Percentiles rank a stretch among this genome's conserved stretches.
phyloP scores from a whole-genome alignment of 2,113 vertebrate genomes.

The Cariama cristata region DNA sequence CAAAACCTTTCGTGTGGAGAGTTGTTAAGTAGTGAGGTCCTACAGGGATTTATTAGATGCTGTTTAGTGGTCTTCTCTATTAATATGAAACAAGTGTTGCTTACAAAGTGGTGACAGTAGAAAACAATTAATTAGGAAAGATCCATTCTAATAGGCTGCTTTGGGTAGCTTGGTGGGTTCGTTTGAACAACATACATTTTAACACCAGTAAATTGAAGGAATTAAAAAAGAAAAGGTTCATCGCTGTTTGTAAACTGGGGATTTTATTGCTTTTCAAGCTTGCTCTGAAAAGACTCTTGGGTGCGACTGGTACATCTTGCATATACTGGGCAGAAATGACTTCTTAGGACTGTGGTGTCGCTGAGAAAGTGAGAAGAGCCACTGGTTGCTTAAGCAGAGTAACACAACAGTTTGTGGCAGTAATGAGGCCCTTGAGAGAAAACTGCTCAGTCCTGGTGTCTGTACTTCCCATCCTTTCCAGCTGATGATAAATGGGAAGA shows the following conservation, averaged over 20 bases:
- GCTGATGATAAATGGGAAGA: not conserved
- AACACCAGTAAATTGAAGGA: not conserved
- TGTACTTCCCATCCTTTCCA: not conserved
- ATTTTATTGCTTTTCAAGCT: not conserved
- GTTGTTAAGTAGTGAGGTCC: not conserved
- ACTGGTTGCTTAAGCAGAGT: not conserved
- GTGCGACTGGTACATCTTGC: not conserved
- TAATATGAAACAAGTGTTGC: not conserved
- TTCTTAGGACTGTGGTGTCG: not conserved
- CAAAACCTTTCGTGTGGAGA: not conserved
- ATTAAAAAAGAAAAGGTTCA: not conserved
- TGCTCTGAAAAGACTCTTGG: not conserved
- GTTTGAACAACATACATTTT: not conserved
- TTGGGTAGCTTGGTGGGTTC: not conserved
- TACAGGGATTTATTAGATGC: not conserved
- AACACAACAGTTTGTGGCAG: not conserved
- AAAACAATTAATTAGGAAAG: not conserved
- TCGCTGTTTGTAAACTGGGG: not conserved
- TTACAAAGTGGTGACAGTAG: not conserved
- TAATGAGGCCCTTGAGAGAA: not conserved
- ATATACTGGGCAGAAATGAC: not conserved
- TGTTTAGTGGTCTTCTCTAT: not conserved
- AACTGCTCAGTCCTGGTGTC: not conserved
- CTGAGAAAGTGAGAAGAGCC: not conserved
- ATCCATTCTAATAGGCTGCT: not conserved